Evolutionary conservation across 2,797 vertebrate species (phyloP).

Genomic region (Myripristis jacobus): DNA sequence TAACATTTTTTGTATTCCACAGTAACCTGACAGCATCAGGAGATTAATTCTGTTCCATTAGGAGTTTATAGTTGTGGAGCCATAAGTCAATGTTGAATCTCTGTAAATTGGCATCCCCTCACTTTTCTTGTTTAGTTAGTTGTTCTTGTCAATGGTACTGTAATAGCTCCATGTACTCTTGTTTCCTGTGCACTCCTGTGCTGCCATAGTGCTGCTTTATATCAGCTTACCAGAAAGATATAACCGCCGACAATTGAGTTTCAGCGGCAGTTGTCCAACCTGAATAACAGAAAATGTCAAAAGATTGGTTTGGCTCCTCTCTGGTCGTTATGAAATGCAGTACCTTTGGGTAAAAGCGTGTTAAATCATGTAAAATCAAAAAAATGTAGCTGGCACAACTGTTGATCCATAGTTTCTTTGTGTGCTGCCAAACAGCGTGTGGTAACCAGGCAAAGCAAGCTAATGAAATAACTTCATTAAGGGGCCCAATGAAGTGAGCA

Average conservation of each 20-base stretch:
- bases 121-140: too few species aligned
- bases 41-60: too few species aligned
- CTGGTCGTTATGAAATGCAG: constrained; percentile 26
- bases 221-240: too few species aligned
- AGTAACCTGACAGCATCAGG: too few species aligned
- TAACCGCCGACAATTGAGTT: too few species aligned
- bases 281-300: constrained; percentile 18
- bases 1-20: too few species aligned
- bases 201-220: background rate
- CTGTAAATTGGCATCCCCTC: too few species aligned
- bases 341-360: constrained; percentile 19
- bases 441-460: constrained; percentile 30
- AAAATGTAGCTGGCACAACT: constrained; percentile 27
- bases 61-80: too few species aligned
- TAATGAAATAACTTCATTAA: constrained; percentile 68
- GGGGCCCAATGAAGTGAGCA: constrained; percentile 54
- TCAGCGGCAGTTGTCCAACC: constrained; percentile 10
- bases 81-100: constrained; percentile 8
- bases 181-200: constrained; percentile 8
- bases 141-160: constrained; percentile 4
- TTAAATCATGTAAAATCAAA: constrained; percentile 28
- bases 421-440: constrained; percentile 15
- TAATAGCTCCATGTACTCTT: background rate
- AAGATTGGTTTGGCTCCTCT: constrained; percentile 22
- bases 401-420: constrained; percentile 17